A percentile compares a stretch with the other conserved stretches of the same genome.
Conservation (phyloP, 2,797 vertebrate genomes). For the Acropternis orthonyx region DNA sequence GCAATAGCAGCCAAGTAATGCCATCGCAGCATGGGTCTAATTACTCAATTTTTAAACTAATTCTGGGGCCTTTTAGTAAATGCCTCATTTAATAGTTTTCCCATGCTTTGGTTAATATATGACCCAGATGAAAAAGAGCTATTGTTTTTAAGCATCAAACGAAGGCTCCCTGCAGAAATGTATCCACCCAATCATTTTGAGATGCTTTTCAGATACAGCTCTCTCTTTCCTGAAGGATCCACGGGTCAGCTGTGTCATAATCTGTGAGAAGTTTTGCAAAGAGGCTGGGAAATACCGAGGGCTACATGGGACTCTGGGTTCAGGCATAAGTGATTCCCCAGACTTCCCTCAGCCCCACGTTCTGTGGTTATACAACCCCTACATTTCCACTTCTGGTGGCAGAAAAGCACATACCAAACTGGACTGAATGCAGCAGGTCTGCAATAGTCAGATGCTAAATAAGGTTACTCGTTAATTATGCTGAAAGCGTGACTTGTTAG, state of each 20-base stretch:
- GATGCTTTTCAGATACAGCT: not conserved
- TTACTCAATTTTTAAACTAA: constrained; percentile 76
- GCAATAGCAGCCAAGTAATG: constrained; percentile 54
- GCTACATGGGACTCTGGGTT: not conserved
- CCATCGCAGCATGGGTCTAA: constrained; percentile 68
- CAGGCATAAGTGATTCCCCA: not conserved
- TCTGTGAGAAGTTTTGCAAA: not conserved
- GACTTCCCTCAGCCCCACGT: not conserved
- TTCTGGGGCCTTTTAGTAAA: constrained; percentile 66
- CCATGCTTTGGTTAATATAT: constrained; percentile 52
- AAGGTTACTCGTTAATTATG: not conserved
- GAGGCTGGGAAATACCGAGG: rapidly evolving
- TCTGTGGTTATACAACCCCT: not conserved
- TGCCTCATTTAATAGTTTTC: constrained; percentile 47
- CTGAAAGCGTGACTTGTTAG: not conserved
- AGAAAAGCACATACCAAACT: not conserved
- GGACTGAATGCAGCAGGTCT: not conserved
- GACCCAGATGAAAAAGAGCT: constrained; percentile 37
- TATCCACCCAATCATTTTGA: not conserved
- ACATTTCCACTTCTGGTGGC: not conserved
- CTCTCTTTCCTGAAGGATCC: not conserved
- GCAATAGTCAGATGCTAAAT: not conserved
- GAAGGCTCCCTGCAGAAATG: constrained; percentile 1
- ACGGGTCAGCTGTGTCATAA: not conserved
- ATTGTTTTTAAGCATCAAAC: constrained; percentile 39